phyloP scores from a whole-genome alignment of 2,888 invertebrate genomes.

The Ophioninae sp. region DNA sequence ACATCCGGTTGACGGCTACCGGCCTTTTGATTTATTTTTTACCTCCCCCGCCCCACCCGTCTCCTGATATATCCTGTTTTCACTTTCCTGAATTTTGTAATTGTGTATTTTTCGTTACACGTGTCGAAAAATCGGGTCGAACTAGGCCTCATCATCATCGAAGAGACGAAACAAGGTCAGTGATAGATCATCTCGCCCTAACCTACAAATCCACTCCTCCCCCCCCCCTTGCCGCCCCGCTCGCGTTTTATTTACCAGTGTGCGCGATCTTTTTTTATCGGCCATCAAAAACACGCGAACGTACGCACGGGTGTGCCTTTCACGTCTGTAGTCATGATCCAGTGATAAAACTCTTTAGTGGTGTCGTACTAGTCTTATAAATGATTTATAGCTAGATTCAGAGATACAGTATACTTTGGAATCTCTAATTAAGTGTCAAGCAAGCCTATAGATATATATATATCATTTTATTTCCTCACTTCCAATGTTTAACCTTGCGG shows the following conservation, averaged over 20 bases:
- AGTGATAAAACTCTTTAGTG: not conserved
- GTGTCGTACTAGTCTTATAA: not conserved
- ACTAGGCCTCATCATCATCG: slow-evolving; percentile 43
- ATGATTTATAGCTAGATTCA: not conserved
- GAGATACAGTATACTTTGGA: not conserved
- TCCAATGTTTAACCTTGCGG: no score
- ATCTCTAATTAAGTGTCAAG: not conserved
- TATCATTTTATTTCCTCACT: no score
- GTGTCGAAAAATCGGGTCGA: slow-evolving; percentile 37
- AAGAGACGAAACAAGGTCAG: slow-evolving; percentile 60
- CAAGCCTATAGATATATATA: not conserved
- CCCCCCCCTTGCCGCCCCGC: not conserved
- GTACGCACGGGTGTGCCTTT: not conserved
- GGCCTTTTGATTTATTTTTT: slow-evolving; percentile 10
- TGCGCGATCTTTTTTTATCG: not conserved
- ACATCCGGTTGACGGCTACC: slow-evolving; percentile 64
- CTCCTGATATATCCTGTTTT: not conserved
- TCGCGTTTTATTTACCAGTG: not conserved
- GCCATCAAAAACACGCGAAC: not conserved
- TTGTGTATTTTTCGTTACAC: slow-evolving; percentile 27
- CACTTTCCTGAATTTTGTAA: slow-evolving; percentile 2
- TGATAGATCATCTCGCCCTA: slow-evolving; percentile 49
- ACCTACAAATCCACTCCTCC: not conserved
- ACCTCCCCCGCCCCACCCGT: not conserved
- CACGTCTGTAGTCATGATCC: not conserved